Percentiles rank a stretch among this genome's conserved stretches.
These are phyloP conservation scores for Rhagoletis pomonella DNA, from an alignment of 1,140 invertebrate genomes.

Conservation along the genomic window DNA sequence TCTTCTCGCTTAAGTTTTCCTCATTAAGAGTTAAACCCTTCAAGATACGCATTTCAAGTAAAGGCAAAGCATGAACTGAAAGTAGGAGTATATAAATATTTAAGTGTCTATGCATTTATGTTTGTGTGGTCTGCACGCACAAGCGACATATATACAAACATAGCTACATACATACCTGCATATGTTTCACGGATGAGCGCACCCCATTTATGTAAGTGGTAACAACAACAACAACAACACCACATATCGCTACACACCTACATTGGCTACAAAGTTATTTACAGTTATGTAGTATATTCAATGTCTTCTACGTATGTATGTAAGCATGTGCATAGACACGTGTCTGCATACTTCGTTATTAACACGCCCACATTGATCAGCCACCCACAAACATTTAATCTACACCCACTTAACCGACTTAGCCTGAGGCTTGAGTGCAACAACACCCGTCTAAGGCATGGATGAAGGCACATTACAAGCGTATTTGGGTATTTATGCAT, in stretches of 20 bases:
- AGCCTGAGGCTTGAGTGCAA: neutral
- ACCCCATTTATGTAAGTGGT: slow-evolving; percentile 7
- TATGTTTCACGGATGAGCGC: slow-evolving; percentile 34
- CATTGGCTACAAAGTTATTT: neutral
- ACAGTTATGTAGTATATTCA: neutral
- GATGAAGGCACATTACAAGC: neutral
- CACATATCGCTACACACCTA: neutral
- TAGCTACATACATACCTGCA: neutral
- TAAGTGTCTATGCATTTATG: no score
- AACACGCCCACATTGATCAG: slow-evolving; percentile 11
- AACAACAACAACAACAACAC: neutral
- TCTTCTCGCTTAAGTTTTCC: no score
- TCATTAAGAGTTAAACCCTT: no score
- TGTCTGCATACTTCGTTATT: neutral
- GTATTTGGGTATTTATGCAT: neutral
- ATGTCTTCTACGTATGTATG: neutral
- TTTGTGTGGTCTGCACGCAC: no score
- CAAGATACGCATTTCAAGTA: no score
- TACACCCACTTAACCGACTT: slow-evolving; percentile 48
- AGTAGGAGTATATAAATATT: no score
- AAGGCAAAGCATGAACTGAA: no score
- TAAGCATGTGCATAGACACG: neutral
- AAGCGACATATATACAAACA: no score
- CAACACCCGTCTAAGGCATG: neutral
- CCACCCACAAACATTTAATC: slow-evolving; percentile 16